Conservation (phyloP, 2,888 invertebrate genomes). For the Sipunculus nudus region DNA sequence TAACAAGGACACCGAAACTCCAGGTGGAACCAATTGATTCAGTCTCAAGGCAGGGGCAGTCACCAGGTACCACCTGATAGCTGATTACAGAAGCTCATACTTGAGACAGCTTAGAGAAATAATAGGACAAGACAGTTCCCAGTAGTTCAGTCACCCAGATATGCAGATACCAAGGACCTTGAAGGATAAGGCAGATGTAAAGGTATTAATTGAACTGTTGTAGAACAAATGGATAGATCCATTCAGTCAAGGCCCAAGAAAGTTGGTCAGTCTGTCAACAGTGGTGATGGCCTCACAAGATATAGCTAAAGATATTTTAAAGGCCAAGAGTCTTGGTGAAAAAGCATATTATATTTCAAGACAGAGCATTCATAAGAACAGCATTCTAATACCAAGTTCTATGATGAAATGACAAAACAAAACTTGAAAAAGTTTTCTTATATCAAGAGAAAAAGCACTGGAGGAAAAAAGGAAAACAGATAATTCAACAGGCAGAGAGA, state of each 20-base stretch:
- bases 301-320: constrained; percentile 18
- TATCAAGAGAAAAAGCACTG: constrained; percentile 6
- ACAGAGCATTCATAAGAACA: too few species aligned
- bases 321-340: constrained; percentile 16
- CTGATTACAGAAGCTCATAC: constrained; percentile 12
- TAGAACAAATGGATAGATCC: constrained; percentile 24
- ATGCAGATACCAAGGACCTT: constrained; percentile 11
- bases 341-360: too few species aligned
- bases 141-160: constrained; percentile 19
- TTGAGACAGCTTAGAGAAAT: neutral
- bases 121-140: too few species aligned
- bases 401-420: too few species aligned
- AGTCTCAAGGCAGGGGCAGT: constrained; percentile 13
- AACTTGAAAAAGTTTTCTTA: constrained; percentile 26
- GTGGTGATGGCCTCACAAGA: constrained; percentile 18
- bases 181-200: constrained; percentile 29
- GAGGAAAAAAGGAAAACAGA: neutral
- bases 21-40: constrained; percentile 24
- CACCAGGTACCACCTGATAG: constrained; percentile 1
- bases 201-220: constrained; percentile 7
- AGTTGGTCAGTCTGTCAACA: constrained; percentile 27
- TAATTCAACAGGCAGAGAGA: too few species aligned
- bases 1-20: constrained; percentile 31
- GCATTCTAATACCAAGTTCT: too few species aligned
- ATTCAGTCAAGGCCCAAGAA: constrained; percentile 2